phyloP scores from a whole-genome alignment of 1,140 invertebrate species.

The Pseudomyrmex concolor region DNA sequence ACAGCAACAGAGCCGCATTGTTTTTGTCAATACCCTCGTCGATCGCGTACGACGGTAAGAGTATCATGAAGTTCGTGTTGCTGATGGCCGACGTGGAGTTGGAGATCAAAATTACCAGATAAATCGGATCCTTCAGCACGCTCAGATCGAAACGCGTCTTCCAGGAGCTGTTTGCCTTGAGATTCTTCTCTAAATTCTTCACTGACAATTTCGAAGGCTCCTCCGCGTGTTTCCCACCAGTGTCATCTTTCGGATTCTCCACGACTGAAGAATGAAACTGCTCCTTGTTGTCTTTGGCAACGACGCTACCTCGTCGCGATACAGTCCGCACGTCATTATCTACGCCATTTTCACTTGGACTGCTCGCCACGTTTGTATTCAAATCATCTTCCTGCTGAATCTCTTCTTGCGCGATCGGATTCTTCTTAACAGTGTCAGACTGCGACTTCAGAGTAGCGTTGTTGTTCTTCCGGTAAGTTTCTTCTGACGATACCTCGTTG shows the following conservation, averaged over 20 bases:
- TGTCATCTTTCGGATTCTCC: slow-evolving; percentile 68
- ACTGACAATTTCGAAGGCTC: slow-evolving; percentile 36
- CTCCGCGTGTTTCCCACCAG: slow-evolving; percentile 64
- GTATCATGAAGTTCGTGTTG: slow-evolving; percentile 93
- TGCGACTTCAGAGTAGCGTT: not conserved
- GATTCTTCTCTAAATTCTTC: not conserved
- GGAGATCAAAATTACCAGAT: slow-evolving; percentile 91
- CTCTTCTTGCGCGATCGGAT: not conserved
- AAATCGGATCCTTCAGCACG: slow-evolving; percentile 90
- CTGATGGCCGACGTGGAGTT: slow-evolving; percentile 93
- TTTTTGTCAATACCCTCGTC: slow-evolving; percentile 89
- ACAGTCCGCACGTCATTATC: not conserved
- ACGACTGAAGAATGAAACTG: slow-evolving; percentile 15
- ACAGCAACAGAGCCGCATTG: slow-evolving; percentile 89
- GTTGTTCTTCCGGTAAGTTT: slow-evolving; percentile 19
- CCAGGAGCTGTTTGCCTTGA: not conserved
- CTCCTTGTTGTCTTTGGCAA: slow-evolving; percentile 8
- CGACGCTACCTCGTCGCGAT: not conserved
- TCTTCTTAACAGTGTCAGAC: not conserved
- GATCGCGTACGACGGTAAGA: slow-evolving; percentile 90
- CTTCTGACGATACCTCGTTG: not conserved
- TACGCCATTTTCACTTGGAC: not conserved
- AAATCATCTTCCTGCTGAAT: not conserved
- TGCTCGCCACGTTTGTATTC: not conserved
- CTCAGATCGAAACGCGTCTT: slow-evolving; percentile 88